Evolutionary conservation across 2,113 vertebrate species (phyloP).

Genomic region (Cyprinodon tularosa): DNA sequence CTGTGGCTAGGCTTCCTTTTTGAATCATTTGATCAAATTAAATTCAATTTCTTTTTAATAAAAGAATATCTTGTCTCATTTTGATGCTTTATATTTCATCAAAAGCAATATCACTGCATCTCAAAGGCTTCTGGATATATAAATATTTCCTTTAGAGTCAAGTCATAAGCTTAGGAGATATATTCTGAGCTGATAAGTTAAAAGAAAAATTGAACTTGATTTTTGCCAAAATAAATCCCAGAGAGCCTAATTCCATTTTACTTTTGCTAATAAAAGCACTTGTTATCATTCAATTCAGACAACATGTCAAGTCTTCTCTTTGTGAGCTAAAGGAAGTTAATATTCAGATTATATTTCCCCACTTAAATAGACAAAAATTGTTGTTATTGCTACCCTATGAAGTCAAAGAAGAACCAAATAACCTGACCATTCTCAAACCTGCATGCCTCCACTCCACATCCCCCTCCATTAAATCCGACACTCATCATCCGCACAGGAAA

Average conservation of each 20-base stretch:
- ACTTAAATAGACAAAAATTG: too few relatives aligned
- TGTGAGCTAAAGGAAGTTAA: neutral
- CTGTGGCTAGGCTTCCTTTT: neutral
- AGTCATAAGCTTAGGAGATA: neutral
- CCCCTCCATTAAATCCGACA: constrained; percentile 65
- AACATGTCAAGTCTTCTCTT: neutral
- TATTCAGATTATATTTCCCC: neutral
- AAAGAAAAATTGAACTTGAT: neutral
- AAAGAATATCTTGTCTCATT: neutral
- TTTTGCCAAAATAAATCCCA: neutral
- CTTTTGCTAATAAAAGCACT: neutral
- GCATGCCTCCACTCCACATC: constrained; percentile 33
- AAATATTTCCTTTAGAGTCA: neutral
- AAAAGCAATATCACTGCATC: neutral
- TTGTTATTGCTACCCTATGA: neutral
- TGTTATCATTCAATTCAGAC: neutral
- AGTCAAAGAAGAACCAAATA: constrained; percentile 8
- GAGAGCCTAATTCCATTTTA: neutral
- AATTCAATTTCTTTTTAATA: neutral
- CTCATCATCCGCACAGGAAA: constrained; percentile 54
- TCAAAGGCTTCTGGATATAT: neutral
- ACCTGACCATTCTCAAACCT: constrained; percentile 40
- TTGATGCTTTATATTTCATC: neutral
- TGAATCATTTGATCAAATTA: neutral
- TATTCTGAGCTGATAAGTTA: neutral